Conservation (phyloP, 2,888 invertebrate genomes). For the Spatulosminthurus flaviceps region DNA sequence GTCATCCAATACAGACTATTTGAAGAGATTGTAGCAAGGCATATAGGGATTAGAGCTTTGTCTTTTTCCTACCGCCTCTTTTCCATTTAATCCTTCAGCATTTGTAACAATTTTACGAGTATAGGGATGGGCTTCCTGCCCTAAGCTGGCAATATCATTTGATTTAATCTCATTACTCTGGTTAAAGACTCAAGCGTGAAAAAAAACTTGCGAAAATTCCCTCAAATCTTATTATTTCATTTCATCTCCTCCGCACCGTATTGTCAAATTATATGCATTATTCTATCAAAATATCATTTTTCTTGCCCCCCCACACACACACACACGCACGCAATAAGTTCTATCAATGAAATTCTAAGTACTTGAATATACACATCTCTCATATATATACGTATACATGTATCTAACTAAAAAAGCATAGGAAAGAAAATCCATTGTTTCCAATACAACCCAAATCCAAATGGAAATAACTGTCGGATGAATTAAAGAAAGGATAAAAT, state of each 20-base stretch:
- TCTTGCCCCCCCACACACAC: too few species aligned
- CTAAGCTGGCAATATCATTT: background rate
- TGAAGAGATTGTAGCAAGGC: slow-evolving; percentile 41
- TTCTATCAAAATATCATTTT: too few species aligned
- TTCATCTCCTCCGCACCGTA: background rate
- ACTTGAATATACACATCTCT: too few species aligned
- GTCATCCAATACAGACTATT: slow-evolving; percentile 50
- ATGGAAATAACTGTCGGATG: too few species aligned
- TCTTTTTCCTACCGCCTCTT: slow-evolving; percentile 15
- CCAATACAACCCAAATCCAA: too few species aligned
- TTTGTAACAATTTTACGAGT: background rate
- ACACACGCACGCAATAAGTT: too few species aligned
- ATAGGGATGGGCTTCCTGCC: background rate
- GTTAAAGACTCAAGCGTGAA: background rate
- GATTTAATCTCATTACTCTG: background rate
- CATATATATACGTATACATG: too few species aligned
- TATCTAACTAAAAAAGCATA: too few species aligned
- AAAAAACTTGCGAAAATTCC: background rate
- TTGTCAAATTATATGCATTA: background rate
- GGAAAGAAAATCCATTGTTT: too few species aligned
- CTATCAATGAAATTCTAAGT: too few species aligned
- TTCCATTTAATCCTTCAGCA: background rate
- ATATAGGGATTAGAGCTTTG: slow-evolving; percentile 37
- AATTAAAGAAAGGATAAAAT: too few species aligned
- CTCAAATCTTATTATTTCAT: background rate